These are phyloP conservation scores for Sitophilus oryzae DNA, from an alignment of 1,140 invertebrate genomes.

Conservation along the genomic window DNA sequence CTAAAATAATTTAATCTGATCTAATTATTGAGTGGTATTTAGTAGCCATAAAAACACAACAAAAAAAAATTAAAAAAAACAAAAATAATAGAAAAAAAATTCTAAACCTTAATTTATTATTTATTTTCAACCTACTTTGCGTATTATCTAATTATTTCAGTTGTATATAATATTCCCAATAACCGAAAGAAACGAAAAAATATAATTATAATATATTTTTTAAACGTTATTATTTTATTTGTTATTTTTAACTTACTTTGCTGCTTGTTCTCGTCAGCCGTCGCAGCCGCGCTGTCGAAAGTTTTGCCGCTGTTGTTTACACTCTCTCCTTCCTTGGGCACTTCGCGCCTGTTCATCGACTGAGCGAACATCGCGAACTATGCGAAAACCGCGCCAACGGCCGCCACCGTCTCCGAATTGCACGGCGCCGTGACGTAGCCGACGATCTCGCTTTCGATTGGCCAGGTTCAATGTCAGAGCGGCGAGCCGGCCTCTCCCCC, in stretches of 20 bases:
- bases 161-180: too few relatives aligned
- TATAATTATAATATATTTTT: too few relatives aligned
- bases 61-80: too few relatives aligned
- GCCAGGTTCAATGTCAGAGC: conserved; percentile 9
- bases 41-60: too few relatives aligned
- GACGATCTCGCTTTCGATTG: background rate
- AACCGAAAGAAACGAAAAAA: too few relatives aligned
- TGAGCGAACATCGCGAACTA: conserved; percentile 9
- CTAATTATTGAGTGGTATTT: too few relatives aligned
- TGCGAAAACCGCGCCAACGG: background rate
- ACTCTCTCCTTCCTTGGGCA: background rate
- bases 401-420: background rate
- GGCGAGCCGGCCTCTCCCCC: background rate
- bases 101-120: too few relatives aligned
- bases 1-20: too few relatives aligned
- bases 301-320: conserved; percentile 2
- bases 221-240: too few relatives aligned
- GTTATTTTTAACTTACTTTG: background rate
- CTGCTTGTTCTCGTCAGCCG: background rate
- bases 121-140: too few relatives aligned
- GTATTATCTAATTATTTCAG: too few relatives aligned
- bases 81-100: too few relatives aligned
- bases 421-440: conserved; percentile 8
- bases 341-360: background rate
- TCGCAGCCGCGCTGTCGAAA: background rate